Base-by-base conservation (phyloP, 2,113 vertebrate genomes). In the Phaethon lepturus region DNA sequence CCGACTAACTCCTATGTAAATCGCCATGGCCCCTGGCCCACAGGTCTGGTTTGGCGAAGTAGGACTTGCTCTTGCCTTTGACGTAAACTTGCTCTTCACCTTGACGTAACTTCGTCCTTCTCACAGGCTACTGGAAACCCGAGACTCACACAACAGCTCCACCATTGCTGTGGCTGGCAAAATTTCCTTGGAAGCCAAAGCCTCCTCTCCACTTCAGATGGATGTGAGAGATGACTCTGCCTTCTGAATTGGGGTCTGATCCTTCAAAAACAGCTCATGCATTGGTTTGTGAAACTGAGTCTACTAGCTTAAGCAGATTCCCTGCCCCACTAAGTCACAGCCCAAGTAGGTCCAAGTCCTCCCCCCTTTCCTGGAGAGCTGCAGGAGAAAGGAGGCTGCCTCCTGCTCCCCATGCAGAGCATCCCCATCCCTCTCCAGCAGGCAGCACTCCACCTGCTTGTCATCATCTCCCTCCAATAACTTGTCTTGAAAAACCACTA, bases 151-250 rank as follows among this genome's bases (percentile, higher is more conserved):
- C 7, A 53, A 67, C 44, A 55, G 31, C 47, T 80, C 44, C 35
- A 55, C 31, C 49, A 73, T 26, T 55, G 23, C 68, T 12, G 11
- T 5, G 35, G 23, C 42, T 55, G 72, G n/a, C 25, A n/a, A 73
- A 55, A 93, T 25, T 50, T 59, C 44, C 63, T 55, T 17, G n/a
- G 88, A 83, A 66, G 64, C 13, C 79, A 88, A 76, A 88, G 68
- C 17, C 10, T 68, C 18, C 73, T 47, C 25, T 80, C 49, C 11
- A 29, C 15, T 83, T 94, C n/a, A 78, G 23, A 24, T 0, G 1
- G 42, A 50, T 3, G 1, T 1, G 6, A 66, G 45, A 90, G 19
- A 55, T 67, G 44, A 28, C n/a, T 53, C 63, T 74, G n/a, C 33
- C 35, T 86, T 63, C 73, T 67, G n/a, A 33, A 62, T 3, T 3